These are phyloP conservation scores for Drosophila picticornis DNA, from an alignment of 2,888 invertebrate genomes.

Conservation along the genomic window DNA sequence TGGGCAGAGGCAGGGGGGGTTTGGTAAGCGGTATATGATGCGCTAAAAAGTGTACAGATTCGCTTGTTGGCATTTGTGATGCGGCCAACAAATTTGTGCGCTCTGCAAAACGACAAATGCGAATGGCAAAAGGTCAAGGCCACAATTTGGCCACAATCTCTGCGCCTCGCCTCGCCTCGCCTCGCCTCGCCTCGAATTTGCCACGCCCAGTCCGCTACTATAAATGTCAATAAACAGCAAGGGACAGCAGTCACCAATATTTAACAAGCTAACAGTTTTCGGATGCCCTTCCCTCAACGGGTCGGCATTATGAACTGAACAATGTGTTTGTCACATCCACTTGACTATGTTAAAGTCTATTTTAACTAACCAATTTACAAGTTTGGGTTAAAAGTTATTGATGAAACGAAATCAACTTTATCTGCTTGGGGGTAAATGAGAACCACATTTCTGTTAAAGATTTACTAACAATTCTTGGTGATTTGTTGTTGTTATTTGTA, in stretches of 20 bases:
- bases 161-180: not conserved
- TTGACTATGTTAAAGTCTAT: not conserved
- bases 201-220: constrained; percentile 16
- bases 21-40: not conserved
- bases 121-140: constrained; percentile 56
- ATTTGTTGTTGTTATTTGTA: not conserved
- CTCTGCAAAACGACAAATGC: constrained; percentile 1
- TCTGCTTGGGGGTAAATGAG: not conserved
- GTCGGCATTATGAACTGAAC: not conserved
- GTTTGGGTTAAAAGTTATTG: not conserved
- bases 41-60: constrained; percentile 10
- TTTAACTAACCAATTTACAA: not conserved
- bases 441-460: not conserved
- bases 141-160: not conserved
- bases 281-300: not conserved
- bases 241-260: not conserved
- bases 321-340: not conserved
- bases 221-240: constrained; percentile 1
- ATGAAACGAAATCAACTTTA: not conserved
- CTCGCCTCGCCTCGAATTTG: constrained; percentile 3
- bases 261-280: constrained; percentile 4
- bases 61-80: constrained; percentile 56
- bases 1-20: not conserved
- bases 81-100: not conserved
- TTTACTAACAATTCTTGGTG: not conserved